Evolutionary conservation across 2,113 vertebrate genomes (phyloP).

Genomic region (Solenodon paradoxus): DNA sequence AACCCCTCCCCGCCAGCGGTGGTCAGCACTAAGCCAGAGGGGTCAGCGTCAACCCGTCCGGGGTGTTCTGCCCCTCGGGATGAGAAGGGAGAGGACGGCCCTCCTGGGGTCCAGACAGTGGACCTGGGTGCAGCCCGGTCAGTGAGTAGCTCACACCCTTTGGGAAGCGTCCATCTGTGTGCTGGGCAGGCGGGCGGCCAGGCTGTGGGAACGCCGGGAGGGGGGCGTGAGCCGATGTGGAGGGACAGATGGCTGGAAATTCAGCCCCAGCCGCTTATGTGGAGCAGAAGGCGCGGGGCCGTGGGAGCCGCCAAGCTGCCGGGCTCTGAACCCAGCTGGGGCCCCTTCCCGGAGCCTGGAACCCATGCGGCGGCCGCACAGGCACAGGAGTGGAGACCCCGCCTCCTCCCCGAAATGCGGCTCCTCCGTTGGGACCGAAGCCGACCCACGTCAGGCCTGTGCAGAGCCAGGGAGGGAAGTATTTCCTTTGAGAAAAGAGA

Average conservation of each 20-base stretch:
- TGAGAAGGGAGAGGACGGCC: neutral
- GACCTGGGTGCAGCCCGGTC: neutral
- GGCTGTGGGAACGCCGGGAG: slow-evolving; percentile 57
- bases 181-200: slow-evolving; percentile 58
- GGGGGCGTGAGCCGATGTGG: slow-evolving; percentile 44
- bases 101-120: neutral
- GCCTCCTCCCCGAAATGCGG: too few species aligned
- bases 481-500: neutral
- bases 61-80: neutral
- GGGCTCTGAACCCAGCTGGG: neutral
- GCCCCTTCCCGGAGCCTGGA: too few species aligned
- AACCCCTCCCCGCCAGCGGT: neutral
- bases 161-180: slow-evolving; percentile 58
- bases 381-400: too few species aligned
- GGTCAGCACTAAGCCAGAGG: neutral
- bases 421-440: too few species aligned
- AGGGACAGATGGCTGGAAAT: slow-evolving; percentile 74
- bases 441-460: too few species aligned
- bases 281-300: slow-evolving; percentile 65
- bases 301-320: slow-evolving; percentile 19
- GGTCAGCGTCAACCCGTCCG: too few species aligned
- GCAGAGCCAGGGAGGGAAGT: neutral
- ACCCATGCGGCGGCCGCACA: too few species aligned
- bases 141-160: neutral
- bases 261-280: slow-evolving; percentile 43